Base-by-base conservation (phyloP, 2,888 invertebrate genomes). In the Catocala fraxini region DNA sequence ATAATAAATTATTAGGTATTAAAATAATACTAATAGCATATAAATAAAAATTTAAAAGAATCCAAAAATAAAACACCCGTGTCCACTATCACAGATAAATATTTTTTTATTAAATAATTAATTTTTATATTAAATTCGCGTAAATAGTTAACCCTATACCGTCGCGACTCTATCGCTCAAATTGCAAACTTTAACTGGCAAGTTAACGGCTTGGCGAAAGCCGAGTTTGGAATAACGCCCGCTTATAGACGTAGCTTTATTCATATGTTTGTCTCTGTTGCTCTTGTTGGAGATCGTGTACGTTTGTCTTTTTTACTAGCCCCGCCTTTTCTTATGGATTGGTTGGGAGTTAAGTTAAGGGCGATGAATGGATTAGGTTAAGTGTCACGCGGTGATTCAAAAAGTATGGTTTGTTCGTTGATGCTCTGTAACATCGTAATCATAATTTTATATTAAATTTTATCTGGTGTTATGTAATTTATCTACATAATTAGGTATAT, bases 241-340 rank as follows among this genome's bases (percentile, higher is more conserved):
- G 84, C 75, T 84, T 79, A 62, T 70, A 69, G 68, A 55, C 65
- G 60, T 65, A 75, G 64, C 75, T 71, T 59, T 76, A 71, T 64
- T 49, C 55, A 42, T 53, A 58, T 12, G 41, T 25, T 7, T 9
- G 59, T 61, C 73, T 83, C 85, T 69, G 73, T 77, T 63, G 73
- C 70, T 42, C 78, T 6, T 72, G 5, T 39, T 3, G 0, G 0
- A 11, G 12, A 6, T 5, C 4, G 4, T n/a, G 53, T 79, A 56
- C 51, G 2, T 47, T 59, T 62, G 47, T 87, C 85, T 80, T 80
- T 0, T 47, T 84, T 79, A 34, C 6, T 35, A 63, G 79, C 84
- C 74, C 84, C 89, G 85, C 90, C 87, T 75, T 75, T 72, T 15
- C 10, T 0, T 58, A 49, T 52, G 70, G 75, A 88, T 87, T 88